Conservation (phyloP, 1,140 invertebrate species). For the Drosophila lacteicornis region DNA sequence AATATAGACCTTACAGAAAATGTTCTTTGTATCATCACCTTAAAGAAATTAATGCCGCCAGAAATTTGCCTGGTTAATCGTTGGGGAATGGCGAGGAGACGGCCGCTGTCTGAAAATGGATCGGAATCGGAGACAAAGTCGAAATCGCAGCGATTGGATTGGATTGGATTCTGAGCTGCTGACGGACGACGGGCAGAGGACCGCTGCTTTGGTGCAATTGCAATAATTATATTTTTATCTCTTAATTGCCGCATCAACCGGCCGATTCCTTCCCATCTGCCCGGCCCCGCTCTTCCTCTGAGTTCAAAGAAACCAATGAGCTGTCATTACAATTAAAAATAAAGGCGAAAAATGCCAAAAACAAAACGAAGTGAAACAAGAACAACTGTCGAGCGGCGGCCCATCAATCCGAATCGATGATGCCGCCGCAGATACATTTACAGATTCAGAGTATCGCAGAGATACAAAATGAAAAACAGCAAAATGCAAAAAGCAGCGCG, state of each 20-base stretch:
- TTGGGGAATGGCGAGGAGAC: constrained; percentile 24
- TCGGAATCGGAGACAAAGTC: constrained; percentile 20
- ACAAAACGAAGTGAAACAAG: constrained; percentile 61
- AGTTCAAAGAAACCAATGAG: constrained; percentile 81
- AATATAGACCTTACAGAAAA: background rate
- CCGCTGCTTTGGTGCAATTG: constrained; percentile 39
- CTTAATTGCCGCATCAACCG: constrained; percentile 75
- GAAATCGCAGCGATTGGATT: constrained; percentile 21
- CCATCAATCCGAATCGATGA: constrained; percentile 81
- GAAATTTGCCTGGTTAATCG: constrained; percentile 58
- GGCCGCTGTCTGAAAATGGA: constrained; percentile 19
- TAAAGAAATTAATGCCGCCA: constrained; percentile 72
- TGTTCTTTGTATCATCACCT: constrained; percentile 19
- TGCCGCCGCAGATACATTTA: constrained; percentile 50
- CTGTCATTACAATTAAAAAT: constrained; percentile 83
- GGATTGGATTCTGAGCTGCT: constrained; percentile 36
- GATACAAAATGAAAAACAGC: constrained; percentile 36
- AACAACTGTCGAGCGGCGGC: constrained; percentile 68
- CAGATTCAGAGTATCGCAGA: constrained; percentile 29
- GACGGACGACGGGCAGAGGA: constrained; percentile 50
- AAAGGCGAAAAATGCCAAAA: constrained; percentile 58
- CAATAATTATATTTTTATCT: constrained; percentile 84
- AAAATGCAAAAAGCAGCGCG: constrained; percentile 12
- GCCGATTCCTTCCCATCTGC: background rate
- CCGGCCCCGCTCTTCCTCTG: constrained; percentile 5